Evolutionary conservation across 2,888 invertebrate genomes (phyloP), one percentile per base, ranked within the genome.

Genomic region (Erynnis tages): DNA sequence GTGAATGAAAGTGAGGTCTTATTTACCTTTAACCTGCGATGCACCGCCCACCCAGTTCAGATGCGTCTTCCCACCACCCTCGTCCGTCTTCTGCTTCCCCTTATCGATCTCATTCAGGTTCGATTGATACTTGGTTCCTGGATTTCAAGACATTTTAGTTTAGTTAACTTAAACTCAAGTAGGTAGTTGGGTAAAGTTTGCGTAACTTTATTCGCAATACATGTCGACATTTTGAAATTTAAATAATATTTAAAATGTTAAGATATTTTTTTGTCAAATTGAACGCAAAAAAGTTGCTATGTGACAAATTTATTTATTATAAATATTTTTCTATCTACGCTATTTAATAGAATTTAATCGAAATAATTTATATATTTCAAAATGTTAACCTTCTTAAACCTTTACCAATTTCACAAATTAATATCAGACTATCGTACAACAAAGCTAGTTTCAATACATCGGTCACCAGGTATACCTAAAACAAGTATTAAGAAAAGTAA

Each of bases 81-180:
- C 92, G 68, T 90, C 90, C 54, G 93, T 92, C 83, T 94, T 94
- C 79, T 94, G 94, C 80, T 94, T 94, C 38, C 46, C 94, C 94
- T 94, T 94, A 79, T 93, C 94, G 74, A 94, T 94, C 83, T 94
- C 94, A 79, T 95, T 95, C 73, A 94, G 82, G 73, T 92, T 92
- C 61, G 94, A 94, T 83, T 93, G 93, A 79, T 94, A 94, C 79
- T 94, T 94, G 59, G 93, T 92, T 79, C 94, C 94, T 93, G 91
- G 49, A 49, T 49, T 40, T 34, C 41, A 16, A 49, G 34, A 49
- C 17, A 16, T 49, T 49, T 49, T 41, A 49, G 25, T 41, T 34
- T 13, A 49, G 34, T 49, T 49, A 27, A 25, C 7, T 44, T 7
- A 5, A 21, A 21, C 4, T 21, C 21, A 34, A 34, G 4, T 8